Evolutionary conservation across 2,888 invertebrate species (phyloP), one percentile per base, ranked within the genome.

Genomic region (Lithophane socia): DNA sequence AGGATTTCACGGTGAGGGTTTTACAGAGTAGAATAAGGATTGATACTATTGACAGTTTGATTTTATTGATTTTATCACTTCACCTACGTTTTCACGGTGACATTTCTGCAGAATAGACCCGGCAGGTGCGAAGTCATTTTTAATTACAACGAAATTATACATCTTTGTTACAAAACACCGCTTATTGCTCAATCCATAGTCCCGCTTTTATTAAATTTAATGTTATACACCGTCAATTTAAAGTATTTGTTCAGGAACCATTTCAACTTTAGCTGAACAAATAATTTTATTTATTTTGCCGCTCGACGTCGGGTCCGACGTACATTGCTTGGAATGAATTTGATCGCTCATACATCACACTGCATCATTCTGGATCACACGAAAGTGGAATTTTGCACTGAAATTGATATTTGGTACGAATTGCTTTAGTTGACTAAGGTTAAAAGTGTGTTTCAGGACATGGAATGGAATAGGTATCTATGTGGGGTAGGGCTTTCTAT

Each of bases 201-300:
- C 65, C 75, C 83, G 75, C 75, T 85, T 87, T 86, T 85, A 88
- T 91, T 89, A 88, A 91, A 90, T 90, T 90, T 87, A 89, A 91
- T 88, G 86, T 86, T 86, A 80, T 84, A 85, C 75, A 83, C 73
- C 75, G 78, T 82, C 78, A 80, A 85, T 87, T 89, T 85, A 67
- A 87, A 87, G 84, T 90, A 85, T 91, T 91, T 91, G 86, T 86
- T 86, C 82, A 87, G 77, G 81, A 82, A 84, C 87, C 88, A 75
- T 78, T 86, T 74, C 77, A 84, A 89, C 84, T 88, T 90, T 79
- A 81, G 24, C 44, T 24, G n/a, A 61, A 80, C 70, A 74, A 72
- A 82, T 77, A 85, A 71, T 67, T 69, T 63, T 74, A 47, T 75
- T 75, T 71, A 67, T 77, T 64, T 72, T 52, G 37, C 49, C 13